These are phyloP conservation scores for Ophioderma brevispina DNA, from an alignment of 35 echinoderm and acorn worm species.

Conservation along the genomic window DNA sequence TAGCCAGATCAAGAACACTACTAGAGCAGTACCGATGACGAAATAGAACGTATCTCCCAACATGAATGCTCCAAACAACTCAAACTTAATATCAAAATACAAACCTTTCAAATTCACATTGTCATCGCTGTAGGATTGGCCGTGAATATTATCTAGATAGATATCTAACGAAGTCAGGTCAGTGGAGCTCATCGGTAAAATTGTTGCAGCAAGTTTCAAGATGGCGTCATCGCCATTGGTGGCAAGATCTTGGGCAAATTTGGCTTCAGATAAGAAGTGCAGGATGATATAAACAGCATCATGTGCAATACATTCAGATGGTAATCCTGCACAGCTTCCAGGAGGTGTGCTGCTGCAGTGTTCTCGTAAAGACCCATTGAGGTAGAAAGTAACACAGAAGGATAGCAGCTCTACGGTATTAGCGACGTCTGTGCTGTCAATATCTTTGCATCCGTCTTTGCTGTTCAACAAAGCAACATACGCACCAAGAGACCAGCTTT, in stretches of 20 bases:
- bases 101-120: slow-evolving; percentile 39
- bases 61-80: slow-evolving; percentile 48
- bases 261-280: slow-evolving; percentile 35
- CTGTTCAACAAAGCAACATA: slow-evolving; percentile 64
- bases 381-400: slow-evolving; percentile 35
- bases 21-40: slow-evolving; percentile 18
- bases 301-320: slow-evolving; percentile 44
- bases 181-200: slow-evolving; percentile 22
- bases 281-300: slow-evolving; percentile 63
- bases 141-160: slow-evolving; percentile 61
- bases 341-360: not conserved
- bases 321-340: not conserved
- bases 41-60: slow-evolving; percentile 62
- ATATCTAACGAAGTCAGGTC: slow-evolving; percentile 18
- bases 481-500: slow-evolving; percentile 78
- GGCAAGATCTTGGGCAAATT: slow-evolving; percentile 16
- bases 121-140: slow-evolving; percentile 9
- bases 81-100: slow-evolving; percentile 65
- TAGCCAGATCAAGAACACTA: slow-evolving; percentile 69
- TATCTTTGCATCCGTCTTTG: slow-evolving; percentile 63
- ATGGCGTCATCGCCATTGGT: not conserved
- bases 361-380: not conserved
- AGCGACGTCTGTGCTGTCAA: slow-evolving; percentile 50
- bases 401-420: slow-evolving; percentile 6
- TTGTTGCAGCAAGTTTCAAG: not conserved